Evolutionary conservation across 2,113 vertebrate genomes (phyloP), one percentile per base, ranked within the genome.

Genomic region (Cottus gobio): DNA sequence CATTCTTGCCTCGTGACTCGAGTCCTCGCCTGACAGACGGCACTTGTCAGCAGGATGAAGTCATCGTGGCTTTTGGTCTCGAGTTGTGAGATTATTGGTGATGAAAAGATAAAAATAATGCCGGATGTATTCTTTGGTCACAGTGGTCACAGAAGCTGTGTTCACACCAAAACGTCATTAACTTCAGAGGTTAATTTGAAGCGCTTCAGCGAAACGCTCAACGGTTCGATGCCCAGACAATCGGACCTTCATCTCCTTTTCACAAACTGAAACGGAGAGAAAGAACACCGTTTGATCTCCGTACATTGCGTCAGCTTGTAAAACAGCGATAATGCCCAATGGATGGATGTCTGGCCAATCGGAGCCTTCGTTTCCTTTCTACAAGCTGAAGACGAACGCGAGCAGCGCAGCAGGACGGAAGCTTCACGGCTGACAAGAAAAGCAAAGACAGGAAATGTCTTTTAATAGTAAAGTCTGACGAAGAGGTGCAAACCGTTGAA

Each of bases 1-100:
- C 20, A 16, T 4, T 24, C 39, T 60, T 9, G 3, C 7, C 77
- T 61, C 34, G 22, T 83, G 68, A 87, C 71, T 62, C 5, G 7
- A 36, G 31, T 34, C 18, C 52, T 11, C 2, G 15, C 56, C 48
- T 10, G 22, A 48, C 46, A 48, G 46, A 61, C 4, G 18, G n/a
- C 2, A 6, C 6, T 64, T 64, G 60, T 52, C 22, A 3, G 31
- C n/a, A 28, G 15, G 22, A 26, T 48, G 1, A 26, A 11, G n/a
- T 50, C 15, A 54, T 9, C 4, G 3, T 13, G 30, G 24, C 16
- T 30, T 75, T 37, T 28, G 28, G 4, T 26, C 5, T 37, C 1
- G 1, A 20, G 48, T 48, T 20, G 8, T 36, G 11, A 37, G 8
- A 66, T 44, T 11, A 6, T 5, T 1, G 22, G 20, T 2, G 5